A percentile compares a stretch with the other conserved stretches of the same genome.
Evolutionary conservation across 2,113 vertebrate species (phyloP).

Genomic region (Vombatus ursinus): DNA sequence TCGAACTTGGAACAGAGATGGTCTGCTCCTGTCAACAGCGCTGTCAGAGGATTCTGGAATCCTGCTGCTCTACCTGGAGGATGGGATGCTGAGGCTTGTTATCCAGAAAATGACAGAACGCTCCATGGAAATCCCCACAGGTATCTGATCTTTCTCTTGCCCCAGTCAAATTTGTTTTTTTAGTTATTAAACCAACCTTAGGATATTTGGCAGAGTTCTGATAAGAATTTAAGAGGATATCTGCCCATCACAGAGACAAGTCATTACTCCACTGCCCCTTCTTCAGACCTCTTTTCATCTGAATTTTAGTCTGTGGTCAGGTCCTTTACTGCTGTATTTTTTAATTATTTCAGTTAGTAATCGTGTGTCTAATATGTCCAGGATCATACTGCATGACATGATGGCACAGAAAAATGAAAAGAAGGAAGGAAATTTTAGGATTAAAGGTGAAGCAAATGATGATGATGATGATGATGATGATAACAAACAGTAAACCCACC

Average conservation of each 20-base stretch:
- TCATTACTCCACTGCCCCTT: background rate
- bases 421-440: background rate
- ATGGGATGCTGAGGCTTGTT: slow-evolving; percentile 85
- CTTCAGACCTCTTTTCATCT: background rate
- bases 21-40: slow-evolving; percentile 89
- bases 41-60: slow-evolving; percentile 87
- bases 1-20: slow-evolving; percentile 95
- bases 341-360: background rate
- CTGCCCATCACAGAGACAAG: background rate
- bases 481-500: background rate
- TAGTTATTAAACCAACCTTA: background rate
- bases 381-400: background rate
- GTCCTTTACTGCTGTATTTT: background rate
- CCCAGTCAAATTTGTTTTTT: background rate
- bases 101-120: slow-evolving; percentile 84
- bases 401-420: background rate
- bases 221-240: background rate
- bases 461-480: background rate
- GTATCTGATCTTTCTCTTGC: slow-evolving; percentile 78
- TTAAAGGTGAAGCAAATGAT: background rate
- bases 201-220: background rate
- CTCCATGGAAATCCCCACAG: slow-evolving; percentile 86
- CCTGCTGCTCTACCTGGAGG: slow-evolving; percentile 88
- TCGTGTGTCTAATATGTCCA: background rate
- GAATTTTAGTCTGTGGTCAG: background rate